Percentiles rank a stretch among this genome's conserved stretches.
phyloP scores from a whole-genome alignment of 2,113 vertebrate genomes.

The Crotalus tigris region DNA sequence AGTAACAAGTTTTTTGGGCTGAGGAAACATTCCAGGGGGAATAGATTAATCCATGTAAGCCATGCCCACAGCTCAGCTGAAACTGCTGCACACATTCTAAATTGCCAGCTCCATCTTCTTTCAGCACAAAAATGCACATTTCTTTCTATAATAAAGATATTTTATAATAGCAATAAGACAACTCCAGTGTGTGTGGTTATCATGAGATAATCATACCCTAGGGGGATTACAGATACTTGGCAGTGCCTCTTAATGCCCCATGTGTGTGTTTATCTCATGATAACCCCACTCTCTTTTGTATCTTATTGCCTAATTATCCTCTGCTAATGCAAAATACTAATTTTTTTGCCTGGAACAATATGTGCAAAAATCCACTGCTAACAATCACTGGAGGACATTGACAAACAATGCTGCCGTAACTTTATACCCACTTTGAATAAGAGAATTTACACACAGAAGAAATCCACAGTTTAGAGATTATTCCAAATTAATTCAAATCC shows the following conservation, averaged over 20 bases:
- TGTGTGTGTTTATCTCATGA: slow-evolving; percentile 82
- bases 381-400: slow-evolving; percentile 71
- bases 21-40: slow-evolving; percentile 73
- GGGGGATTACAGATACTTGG: slow-evolving; percentile 77
- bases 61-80: slow-evolving; percentile 74
- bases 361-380: slow-evolving; percentile 71
- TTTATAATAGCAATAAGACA: slow-evolving; percentile 84
- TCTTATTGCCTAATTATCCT: slow-evolving; percentile 83
- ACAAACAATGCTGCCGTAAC: slow-evolving; percentile 63
- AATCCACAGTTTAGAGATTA: slow-evolving; percentile 46
- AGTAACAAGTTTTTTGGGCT: slow-evolving; percentile 71
- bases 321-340: slow-evolving; percentile 79
- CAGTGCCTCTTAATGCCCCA: slow-evolving; percentile 77
- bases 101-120: slow-evolving; percentile 74
- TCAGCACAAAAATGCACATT: slow-evolving; percentile 79
- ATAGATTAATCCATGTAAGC: slow-evolving; percentile 80
- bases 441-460: slow-evolving; percentile 51
- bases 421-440: slow-evolving; percentile 53
- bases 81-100: slow-evolving; percentile 76
- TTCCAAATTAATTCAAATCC: slow-evolving; percentile 33
- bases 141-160: slow-evolving; percentile 82
- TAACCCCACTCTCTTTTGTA: slow-evolving; percentile 76
- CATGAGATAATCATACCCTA: slow-evolving; percentile 78
- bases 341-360: slow-evolving; percentile 79
- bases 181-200: slow-evolving; percentile 79